Base-by-base conservation (phyloP, 1,140 invertebrate genomes). In the Papilio machaon region DNA sequence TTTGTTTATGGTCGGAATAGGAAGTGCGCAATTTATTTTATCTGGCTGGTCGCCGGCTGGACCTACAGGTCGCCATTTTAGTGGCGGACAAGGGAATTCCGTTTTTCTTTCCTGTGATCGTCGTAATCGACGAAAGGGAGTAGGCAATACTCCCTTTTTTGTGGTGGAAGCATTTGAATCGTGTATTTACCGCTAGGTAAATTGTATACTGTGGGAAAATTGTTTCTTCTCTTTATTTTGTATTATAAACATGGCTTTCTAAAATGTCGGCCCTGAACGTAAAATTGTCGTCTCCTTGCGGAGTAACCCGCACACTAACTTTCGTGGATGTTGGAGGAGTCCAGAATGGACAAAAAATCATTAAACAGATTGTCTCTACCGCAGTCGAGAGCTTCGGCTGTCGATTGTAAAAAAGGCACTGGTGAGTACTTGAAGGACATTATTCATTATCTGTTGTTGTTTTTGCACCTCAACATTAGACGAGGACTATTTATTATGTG, bases 181-280 rank as follows among this genome's bases (percentile, higher is more conserved):
- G 90, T 94, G 86, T 89, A 91, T 94, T 89, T 94, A 92, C 87
- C 87, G 82, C 80, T 88, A 84, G 87, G 89, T 92, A 89, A 91
- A 89, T 82, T 80, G 84, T 88, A 86, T 87, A 87, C 82, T 77
- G 89, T 83, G 80, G 88, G 82, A 83, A 87, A 87, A 85, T 86
- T 88, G 76, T 82, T 84, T 93, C 95, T 95, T 95, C 95, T 95
- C 92, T 94, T 94, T 93, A 91, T 95, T 91, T 92, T 90, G 90
- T 91, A 93, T 93, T 89, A 95, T 95, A 97, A 97, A 96, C 96
- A 97, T 97, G 97, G 97, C 96, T 97, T 97, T 96, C 96, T 97
- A 96, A 97, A 95, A 97, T 97, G 97, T 97, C 95, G 96, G 94
- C 94, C 91, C 92, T 96, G 95, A 96, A 96, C 93, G 94, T 95